Conservation (phyloP, 1,140 invertebrate species). For the Trypoxylus dichotomus region DNA sequence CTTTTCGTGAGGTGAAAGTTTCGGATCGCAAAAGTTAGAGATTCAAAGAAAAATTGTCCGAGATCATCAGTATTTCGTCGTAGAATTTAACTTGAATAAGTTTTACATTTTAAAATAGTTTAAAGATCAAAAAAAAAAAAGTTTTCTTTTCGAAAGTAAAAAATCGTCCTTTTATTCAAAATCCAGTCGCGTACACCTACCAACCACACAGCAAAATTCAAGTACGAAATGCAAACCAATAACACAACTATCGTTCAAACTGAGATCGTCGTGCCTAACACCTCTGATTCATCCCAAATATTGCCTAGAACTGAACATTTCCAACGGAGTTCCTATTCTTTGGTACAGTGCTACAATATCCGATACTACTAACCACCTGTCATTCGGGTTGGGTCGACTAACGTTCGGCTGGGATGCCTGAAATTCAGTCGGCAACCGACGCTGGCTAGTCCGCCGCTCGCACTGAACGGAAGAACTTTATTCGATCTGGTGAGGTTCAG, state of each 20-base stretch:
- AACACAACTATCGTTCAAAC: not conserved
- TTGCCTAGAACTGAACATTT: slow-evolving; percentile 3
- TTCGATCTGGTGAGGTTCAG: not conserved
- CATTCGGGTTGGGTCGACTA: not conserved
- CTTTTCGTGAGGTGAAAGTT: not conserved
- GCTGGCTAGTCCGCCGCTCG: not conserved
- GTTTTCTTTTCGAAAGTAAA: not conserved
- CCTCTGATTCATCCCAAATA: not conserved
- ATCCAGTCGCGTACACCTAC: too few relatives aligned
- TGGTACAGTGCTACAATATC: not conserved
- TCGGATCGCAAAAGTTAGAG: too few relatives aligned
- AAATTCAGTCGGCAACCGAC: not conserved
- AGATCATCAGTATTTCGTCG: too few relatives aligned
- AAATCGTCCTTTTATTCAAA: not conserved
- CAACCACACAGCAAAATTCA: not conserved
- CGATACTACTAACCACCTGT: slow-evolving; percentile 5
- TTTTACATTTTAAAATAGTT: not conserved
- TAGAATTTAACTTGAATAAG: too few relatives aligned
- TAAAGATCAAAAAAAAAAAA: not conserved
- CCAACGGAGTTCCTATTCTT: not conserved
- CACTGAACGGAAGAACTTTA: not conserved
- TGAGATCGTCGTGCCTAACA: not conserved
- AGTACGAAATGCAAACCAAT: not conserved
- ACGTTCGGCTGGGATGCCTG: not conserved
- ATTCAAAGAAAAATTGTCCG: too few relatives aligned